phyloP scores from a whole-genome alignment of 2,888 invertebrate species.

The Cerastis rubricosa region DNA sequence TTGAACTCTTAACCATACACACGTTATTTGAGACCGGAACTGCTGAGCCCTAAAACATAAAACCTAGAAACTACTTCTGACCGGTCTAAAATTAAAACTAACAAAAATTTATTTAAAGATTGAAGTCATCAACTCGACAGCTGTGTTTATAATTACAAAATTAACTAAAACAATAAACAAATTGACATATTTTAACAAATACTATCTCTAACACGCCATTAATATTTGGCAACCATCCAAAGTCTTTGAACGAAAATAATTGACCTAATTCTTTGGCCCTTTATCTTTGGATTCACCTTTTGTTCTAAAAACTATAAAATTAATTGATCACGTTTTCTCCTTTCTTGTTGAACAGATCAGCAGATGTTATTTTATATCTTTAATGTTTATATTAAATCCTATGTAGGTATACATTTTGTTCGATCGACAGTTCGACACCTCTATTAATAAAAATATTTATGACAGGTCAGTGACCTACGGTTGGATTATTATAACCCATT shows the following conservation, averaged over 20 bases:
- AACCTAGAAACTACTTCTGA: background rate
- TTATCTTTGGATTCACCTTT: constrained; percentile 33
- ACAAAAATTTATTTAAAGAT: constrained; percentile 13
- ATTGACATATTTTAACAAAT: constrained; percentile 44
- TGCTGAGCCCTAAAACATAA: no score
- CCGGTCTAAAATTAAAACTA: background rate
- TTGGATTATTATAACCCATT: constrained; percentile 46
- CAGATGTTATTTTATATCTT: constrained; percentile 1
- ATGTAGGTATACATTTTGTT: background rate
- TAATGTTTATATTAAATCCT: constrained; percentile 31
- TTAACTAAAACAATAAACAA: constrained; percentile 36
- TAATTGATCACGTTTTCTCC: background rate
- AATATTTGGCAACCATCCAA: constrained; percentile 45
- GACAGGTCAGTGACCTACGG: constrained; percentile 47
- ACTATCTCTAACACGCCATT: constrained; percentile 29
- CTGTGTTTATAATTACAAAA: constrained; percentile 21
- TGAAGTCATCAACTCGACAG: background rate
- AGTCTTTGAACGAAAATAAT: constrained; percentile 48
- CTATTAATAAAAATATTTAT: constrained; percentile 31
- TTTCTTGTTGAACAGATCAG: background rate
- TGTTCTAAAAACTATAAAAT: constrained; percentile 9
- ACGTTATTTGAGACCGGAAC: no score
- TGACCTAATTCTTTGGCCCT: constrained; percentile 46
- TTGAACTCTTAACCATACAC: no score
- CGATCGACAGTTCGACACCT: constrained; percentile 3